phyloP scores from a whole-genome alignment of 2,113 vertebrate genomes.

The Rhinolophus sinicus region DNA sequence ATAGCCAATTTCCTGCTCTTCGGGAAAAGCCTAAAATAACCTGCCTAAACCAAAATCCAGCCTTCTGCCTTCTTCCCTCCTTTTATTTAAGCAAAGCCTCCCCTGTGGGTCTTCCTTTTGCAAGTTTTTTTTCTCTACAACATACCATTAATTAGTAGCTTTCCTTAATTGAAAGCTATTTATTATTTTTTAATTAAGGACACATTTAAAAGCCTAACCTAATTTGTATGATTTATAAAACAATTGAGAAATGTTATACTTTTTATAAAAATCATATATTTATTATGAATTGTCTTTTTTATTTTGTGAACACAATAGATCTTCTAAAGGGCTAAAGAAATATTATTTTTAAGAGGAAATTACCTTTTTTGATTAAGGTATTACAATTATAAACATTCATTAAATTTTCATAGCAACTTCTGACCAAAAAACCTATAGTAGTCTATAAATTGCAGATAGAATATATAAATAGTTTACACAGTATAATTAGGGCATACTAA shows the following conservation, averaged over 20 bases:
- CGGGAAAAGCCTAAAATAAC: constrained; percentile 2
- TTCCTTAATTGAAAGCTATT: constrained; percentile 37
- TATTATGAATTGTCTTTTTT: not conserved
- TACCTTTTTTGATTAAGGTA: not conserved
- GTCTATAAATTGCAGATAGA: not conserved
- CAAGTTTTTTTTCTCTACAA: constrained; percentile 4
- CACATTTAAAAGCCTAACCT: constrained; percentile 9
- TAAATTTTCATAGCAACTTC: not conserved
- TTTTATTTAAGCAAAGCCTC: constrained; percentile 30
- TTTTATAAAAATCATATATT: not conserved
- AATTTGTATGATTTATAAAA: not conserved
- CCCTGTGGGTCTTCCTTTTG: not conserved
- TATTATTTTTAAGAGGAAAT: not conserved
- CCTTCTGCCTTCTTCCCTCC: not conserved
- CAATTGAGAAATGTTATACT: not conserved
- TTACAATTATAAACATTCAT: not conserved
- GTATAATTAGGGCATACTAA: not conserved
- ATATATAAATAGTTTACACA: not conserved
- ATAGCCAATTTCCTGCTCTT: not conserved
- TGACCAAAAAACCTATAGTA: not conserved
- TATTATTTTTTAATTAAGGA: constrained; percentile 44
- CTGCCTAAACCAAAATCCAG: not conserved
- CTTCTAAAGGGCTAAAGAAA: not conserved
- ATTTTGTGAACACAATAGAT: not conserved
- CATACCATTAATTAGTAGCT: not conserved